Evolutionary conservation across 2,888 invertebrate species (phyloP).

Genomic region (Troilus luridus): DNA sequence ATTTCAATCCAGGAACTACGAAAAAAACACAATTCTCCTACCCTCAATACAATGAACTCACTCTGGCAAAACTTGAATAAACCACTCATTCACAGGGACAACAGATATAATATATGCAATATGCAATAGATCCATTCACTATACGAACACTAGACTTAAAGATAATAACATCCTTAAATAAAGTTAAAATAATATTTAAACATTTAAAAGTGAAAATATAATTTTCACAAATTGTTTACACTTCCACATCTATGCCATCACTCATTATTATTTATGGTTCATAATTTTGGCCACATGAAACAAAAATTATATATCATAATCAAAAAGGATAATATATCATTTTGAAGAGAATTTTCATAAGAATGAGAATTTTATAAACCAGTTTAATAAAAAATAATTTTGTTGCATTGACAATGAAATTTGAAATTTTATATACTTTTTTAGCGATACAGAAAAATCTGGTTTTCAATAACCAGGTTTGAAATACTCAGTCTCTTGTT

Average conservation of each 20-base stretch:
- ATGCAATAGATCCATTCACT: too few relatives aligned
- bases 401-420: conserved; percentile 58
- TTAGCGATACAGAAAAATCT: conserved; percentile 16
- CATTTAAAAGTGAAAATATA: neutral
- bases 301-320: conserved; percentile 2
- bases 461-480: conserved; percentile 49
- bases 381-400: conserved; percentile 65
- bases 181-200: neutral
- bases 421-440: conserved; percentile 8
- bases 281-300: neutral
- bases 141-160: neutral
- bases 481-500: conserved; percentile 42
- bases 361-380: conserved; percentile 65
- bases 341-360: neutral
- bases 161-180: neutral
- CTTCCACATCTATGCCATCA: conserved; percentile 44
- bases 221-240: conserved; percentile 25
- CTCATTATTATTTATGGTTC: neutral
- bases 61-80: too few relatives aligned
- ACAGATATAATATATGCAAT: neutral
- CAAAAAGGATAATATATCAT: neutral
- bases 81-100: too few relatives aligned
- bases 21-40: too few relatives aligned
- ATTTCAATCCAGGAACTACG: too few relatives aligned
- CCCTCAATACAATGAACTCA: too few relatives aligned